Conservation (phyloP, 1,140 invertebrate species). For the Protaetia brevitarsis region DNA sequence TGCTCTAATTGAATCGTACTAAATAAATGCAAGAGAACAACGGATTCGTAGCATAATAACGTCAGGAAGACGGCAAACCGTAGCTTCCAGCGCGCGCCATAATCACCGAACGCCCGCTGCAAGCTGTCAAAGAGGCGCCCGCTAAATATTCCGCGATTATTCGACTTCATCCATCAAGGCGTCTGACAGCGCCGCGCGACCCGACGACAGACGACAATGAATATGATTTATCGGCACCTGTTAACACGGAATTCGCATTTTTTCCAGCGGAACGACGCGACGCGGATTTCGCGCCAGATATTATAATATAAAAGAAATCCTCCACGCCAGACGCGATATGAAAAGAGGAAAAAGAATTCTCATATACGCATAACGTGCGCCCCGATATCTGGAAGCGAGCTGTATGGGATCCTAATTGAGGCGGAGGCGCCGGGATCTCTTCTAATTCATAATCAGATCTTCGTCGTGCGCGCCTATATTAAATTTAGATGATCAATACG, state of each 20-base stretch:
- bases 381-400: neutral
- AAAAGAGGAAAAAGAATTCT: neutral
- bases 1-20: too few species aligned
- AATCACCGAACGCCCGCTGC: neutral
- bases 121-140: neutral
- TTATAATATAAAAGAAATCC: neutral
- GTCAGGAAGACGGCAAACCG: too few species aligned
- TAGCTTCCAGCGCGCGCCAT: neutral
- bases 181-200: neutral
- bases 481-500: neutral
- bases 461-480: neutral
- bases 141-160: slow-evolving; percentile 23
- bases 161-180: slow-evolving; percentile 23
- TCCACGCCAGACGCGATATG: too few species aligned
- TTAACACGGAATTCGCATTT: slow-evolving; percentile 28
- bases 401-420: neutral
- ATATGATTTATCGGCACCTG: slow-evolving; percentile 27
- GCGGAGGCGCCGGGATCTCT: neutral
- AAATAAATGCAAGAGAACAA: too few species aligned
- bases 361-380: neutral
- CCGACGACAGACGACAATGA: slow-evolving; percentile 20
- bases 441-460: neutral
- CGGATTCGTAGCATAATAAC: too few species aligned
- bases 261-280: neutral
- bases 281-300: neutral